A percentile compares a stretch with the other conserved stretches of the same genome.
These are phyloP conservation scores for Malurus splendens DNA, from an alignment of 2,797 vertebrate species.

Conservation along the genomic window DNA sequence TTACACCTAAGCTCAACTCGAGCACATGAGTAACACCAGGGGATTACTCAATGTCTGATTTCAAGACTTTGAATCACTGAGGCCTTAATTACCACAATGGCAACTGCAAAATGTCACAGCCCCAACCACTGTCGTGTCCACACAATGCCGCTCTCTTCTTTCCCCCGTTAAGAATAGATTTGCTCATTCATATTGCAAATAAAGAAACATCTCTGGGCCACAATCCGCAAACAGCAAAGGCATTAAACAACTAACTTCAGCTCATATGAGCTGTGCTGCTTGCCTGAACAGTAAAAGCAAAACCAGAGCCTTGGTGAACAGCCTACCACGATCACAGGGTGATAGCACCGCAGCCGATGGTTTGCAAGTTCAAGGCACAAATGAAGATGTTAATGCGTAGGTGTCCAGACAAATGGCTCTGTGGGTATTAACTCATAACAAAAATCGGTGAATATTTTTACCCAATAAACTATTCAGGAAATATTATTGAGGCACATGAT, in stretches of 20 bases:
- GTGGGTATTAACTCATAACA: neutral
- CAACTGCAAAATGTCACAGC: constrained; percentile 25
- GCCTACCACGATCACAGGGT: neutral
- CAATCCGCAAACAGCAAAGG: neutral
- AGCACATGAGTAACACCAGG: constrained; percentile 33
- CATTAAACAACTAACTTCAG: constrained; percentile 5
- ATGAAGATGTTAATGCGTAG: neutral
- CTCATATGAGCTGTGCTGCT: neutral
- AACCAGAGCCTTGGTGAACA: neutral
- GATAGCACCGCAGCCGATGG: neutral
- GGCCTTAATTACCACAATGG: neutral
- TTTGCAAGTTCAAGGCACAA: neutral
- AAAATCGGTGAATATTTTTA: neutral
- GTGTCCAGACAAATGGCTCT: neutral
- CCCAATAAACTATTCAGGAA: neutral
- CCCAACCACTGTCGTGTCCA: neutral
- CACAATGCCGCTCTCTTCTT: neutral
- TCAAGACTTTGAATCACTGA: constrained; percentile 39
- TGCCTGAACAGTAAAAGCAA: neutral
- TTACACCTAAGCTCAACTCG: neutral
- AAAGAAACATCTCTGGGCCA: neutral
- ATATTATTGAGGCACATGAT: neutral
- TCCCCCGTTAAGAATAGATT: neutral
- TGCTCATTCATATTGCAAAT: constrained; percentile 18
- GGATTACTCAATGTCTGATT: constrained; percentile 42